Evolutionary conservation across 2,888 invertebrate genomes (phyloP).

Genomic region (Lycia hirtaria): DNA sequence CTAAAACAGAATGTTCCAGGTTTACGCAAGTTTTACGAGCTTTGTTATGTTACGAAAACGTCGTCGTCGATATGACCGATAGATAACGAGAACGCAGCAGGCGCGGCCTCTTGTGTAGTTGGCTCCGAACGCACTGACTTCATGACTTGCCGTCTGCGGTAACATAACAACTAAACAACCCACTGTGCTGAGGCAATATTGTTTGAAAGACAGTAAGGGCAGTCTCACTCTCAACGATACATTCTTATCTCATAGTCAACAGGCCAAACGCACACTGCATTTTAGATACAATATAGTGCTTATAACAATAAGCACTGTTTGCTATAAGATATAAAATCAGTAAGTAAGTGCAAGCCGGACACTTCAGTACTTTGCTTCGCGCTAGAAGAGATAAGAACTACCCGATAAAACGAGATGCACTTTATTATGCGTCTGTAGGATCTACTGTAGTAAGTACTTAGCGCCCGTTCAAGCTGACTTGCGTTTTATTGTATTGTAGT

Average conservation of each 20-base stretch:
- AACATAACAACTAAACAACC: conserved; percentile 4
- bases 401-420: too few relatives aligned
- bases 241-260: neutral
- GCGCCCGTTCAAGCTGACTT: too few relatives aligned
- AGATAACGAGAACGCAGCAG: conserved; percentile 1
- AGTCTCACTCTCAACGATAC: neutral
- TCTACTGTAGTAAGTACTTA: too few relatives aligned
- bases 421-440: too few relatives aligned
- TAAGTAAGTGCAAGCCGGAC: too few relatives aligned
- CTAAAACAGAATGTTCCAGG: neutral
- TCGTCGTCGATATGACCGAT: conserved; percentile 1
- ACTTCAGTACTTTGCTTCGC: too few relatives aligned
- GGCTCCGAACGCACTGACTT: conserved; percentile 22
- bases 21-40: conserved; percentile 11
- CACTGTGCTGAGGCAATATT: conserved; percentile 3
- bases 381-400: too few relatives aligned
- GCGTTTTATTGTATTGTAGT: too few relatives aligned
- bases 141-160: neutral
- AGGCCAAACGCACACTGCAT: too few relatives aligned
- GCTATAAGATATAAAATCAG: too few relatives aligned
- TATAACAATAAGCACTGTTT: too few relatives aligned
- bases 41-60: conserved; percentile 9
- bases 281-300: too few relatives aligned
- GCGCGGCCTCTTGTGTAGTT: conserved; percentile 11
- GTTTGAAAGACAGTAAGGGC: conserved; percentile 14